phyloP scores from a whole-genome alignment of 37 sponge, comb jelly and placozoan genomes.

The Hexactinellida sp. region DNA sequence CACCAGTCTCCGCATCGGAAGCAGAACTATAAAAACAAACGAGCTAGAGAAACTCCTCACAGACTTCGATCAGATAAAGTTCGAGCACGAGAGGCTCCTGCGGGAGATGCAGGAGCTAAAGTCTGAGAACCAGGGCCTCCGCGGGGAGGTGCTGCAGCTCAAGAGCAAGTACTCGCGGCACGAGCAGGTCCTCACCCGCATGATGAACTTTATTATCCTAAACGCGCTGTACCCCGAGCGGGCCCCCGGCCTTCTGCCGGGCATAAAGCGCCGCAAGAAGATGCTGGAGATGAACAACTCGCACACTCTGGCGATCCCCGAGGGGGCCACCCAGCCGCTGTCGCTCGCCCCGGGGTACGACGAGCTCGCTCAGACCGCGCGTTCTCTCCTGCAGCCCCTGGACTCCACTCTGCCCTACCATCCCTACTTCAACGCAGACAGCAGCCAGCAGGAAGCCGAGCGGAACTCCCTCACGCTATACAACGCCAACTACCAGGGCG shows the following conservation, averaged over 20 bases:
- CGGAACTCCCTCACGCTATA: neutral
- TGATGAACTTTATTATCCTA: slow-evolving; percentile 6
- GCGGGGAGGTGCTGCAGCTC: neutral
- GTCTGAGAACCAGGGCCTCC: neutral
- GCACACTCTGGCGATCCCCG: neutral
- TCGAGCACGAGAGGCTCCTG: neutral
- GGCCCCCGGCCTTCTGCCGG: neutral
- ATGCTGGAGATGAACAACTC: neutral
- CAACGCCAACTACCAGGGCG: neutral
- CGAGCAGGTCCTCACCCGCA: neutral
- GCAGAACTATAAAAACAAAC: neutral
- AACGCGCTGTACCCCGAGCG: neutral
- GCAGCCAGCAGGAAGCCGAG: neutral
- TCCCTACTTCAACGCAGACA: neutral
- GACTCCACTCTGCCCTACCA: neutral
- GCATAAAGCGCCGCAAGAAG: neutral
- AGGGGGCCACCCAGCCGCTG: neutral
- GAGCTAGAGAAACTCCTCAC: neutral
- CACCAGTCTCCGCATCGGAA: neutral
- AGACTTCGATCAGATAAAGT: neutral
- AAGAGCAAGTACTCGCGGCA: neutral
- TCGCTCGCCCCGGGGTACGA: neutral
- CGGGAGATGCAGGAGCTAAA: neutral
- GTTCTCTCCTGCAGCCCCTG: neutral
- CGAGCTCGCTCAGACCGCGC: neutral